A percentile compares a stretch with the other conserved stretches of the same genome.
phyloP scores from a whole-genome alignment of 2,113 vertebrate genomes.

The Rhinolophus ferrumequinum region DNA sequence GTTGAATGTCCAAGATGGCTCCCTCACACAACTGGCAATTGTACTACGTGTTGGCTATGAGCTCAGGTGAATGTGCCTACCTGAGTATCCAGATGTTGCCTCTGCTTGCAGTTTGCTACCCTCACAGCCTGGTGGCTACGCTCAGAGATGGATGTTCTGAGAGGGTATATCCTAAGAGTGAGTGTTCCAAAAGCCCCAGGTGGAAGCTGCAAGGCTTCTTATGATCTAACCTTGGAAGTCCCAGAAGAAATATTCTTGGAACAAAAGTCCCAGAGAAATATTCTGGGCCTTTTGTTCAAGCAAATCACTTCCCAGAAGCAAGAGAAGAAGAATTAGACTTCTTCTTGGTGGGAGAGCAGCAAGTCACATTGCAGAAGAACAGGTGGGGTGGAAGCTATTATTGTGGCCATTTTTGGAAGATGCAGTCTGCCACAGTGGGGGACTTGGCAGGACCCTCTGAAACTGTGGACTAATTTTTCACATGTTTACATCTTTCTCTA shows the following conservation, averaged over 20 bases:
- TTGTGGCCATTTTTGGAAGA: background rate
- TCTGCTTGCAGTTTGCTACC: background rate
- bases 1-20: background rate
- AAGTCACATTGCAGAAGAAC: background rate
- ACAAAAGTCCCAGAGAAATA: no score
- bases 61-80: background rate
- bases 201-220: background rate
- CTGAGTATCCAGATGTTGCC: background rate
- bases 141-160: background rate
- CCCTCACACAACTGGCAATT: no score
- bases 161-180: background rate
- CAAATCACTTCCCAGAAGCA: background rate
- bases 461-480: background rate
- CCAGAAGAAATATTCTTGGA: no score
- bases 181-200: background rate
- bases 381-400: background rate
- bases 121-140: background rate
- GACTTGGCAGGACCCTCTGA: background rate
- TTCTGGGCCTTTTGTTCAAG: background rate
- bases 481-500: background rate
- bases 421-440: fast-evolving
- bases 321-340: background rate
- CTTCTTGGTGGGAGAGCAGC: background rate
- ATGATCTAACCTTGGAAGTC: background rate
- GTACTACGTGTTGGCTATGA: background rate